These are phyloP conservation scores for Lucinisca nassula DNA, from an alignment of 2,888 invertebrate genomes.

Conservation along the genomic window DNA sequence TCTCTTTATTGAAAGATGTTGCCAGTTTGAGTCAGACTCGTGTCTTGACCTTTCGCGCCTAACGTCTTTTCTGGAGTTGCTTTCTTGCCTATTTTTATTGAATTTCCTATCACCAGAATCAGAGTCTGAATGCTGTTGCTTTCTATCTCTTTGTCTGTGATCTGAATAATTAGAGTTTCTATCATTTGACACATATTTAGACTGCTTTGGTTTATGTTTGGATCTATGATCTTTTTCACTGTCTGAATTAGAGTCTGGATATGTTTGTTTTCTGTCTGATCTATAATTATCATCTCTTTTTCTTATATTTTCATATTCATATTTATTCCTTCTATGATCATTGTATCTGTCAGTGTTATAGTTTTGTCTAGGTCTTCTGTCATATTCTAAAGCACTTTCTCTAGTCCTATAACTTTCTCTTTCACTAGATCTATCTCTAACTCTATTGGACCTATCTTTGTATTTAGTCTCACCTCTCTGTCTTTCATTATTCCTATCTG, in stretches of 20 bases:
- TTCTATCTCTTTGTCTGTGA: conserved; percentile 2
- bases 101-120: neutral
- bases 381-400: neutral
- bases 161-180: neutral
- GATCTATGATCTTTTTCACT: neutral
- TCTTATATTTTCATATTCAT: neutral
- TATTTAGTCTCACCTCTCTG: neutral
- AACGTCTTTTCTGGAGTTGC: neutral
- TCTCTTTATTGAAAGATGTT: neutral
- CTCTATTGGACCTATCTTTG: conserved; percentile 8
- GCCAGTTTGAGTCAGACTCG: neutral
- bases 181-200: neutral
- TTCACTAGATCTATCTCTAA: neutral
- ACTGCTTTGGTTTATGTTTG: neutral
- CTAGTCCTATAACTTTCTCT: neutral
- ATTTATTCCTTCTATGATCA: conserved; percentile 7
- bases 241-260: conserved; percentile 4
- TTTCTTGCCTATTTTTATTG: neutral
- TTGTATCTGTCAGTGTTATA: neutral
- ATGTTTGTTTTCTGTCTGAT: neutral
- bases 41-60: neutral
- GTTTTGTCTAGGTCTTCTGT: neutral
- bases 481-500: neutral
- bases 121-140: conserved; percentile 13
- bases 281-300: neutral